phyloP scores from a whole-genome alignment of 2,797 vertebrate genomes.

The Erethizon dorsatum region DNA sequence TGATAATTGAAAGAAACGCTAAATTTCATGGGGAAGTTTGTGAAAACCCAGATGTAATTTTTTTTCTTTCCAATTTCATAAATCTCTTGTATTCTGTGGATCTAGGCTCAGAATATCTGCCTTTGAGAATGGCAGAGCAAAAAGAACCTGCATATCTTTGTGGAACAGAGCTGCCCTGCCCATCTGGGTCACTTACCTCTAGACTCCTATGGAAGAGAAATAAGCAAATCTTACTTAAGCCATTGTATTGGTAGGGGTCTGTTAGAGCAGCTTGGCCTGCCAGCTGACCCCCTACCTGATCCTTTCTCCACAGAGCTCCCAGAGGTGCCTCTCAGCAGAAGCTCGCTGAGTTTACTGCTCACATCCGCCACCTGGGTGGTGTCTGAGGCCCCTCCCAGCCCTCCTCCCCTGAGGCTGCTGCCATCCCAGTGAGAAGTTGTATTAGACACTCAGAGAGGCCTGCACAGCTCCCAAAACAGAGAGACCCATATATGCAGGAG shows the following conservation, averaged over 20 bases:
- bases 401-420: neutral
- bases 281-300: neutral
- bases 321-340: neutral
- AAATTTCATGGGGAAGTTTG: neutral
- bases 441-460: neutral
- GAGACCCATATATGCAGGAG: neutral
- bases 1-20: neutral
- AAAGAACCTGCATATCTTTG: neutral
- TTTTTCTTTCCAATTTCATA: neutral
- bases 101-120: neutral
- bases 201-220: neutral
- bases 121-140: neutral
- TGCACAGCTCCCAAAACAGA: neutral
- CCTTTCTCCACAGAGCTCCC: neutral
- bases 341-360: neutral
- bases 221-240: neutral
- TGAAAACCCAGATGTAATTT: neutral
- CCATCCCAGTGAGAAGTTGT: neutral
- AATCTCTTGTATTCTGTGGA: neutral
- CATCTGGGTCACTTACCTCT: neutral
- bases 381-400: neutral
- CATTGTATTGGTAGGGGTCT: neutral
- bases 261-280: neutral
- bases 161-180: neutral
- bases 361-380: fast-evolving